phyloP scores from a whole-genome alignment of 2,888 invertebrate genomes.

The Strigamia maritima region DNA sequence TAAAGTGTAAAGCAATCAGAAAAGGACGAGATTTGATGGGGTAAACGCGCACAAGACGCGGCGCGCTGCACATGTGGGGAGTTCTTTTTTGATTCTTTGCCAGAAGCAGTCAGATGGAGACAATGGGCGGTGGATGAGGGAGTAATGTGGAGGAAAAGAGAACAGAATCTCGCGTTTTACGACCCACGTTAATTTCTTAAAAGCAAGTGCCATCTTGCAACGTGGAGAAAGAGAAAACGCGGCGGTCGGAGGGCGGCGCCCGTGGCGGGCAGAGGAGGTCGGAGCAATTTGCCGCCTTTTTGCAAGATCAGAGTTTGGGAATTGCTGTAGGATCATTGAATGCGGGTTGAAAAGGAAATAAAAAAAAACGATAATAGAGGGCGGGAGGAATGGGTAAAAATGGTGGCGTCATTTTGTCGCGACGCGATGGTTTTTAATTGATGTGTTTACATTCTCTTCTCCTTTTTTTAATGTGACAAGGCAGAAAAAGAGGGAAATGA shows the following conservation, averaged over 20 bases:
- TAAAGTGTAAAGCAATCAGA: conserved; percentile 32
- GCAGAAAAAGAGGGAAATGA: conserved; percentile 6
- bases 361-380: background rate
- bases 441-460: conserved; percentile 14
- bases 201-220: conserved; percentile 35
- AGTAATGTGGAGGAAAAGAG: conserved; percentile 22
- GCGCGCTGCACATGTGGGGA: background rate
- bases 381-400: conserved; percentile 15
- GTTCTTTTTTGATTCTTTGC: conserved; percentile 38
- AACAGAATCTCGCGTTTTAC: conserved; percentile 37
- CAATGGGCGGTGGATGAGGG: conserved; percentile 34
- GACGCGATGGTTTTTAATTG: conserved; percentile 21
- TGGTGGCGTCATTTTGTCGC: conserved; percentile 30
- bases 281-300: conserved; percentile 34
- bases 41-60: conserved; percentile 9
- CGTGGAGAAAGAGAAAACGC: conserved; percentile 8
- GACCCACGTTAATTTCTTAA: conserved; percentile 40
- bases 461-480: conserved; percentile 27
- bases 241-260: conserved; percentile 2
- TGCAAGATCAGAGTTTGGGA: conserved; percentile 27
- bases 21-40: conserved; percentile 24
- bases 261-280: conserved; percentile 12
- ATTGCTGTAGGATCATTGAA: conserved; percentile 19
- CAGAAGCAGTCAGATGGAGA: conserved; percentile 38
- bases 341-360: background rate